These are phyloP conservation scores for Corythoichthys haematopterus DNA, from an alignment of 2,113 vertebrate genomes.

Conservation along the genomic window DNA sequence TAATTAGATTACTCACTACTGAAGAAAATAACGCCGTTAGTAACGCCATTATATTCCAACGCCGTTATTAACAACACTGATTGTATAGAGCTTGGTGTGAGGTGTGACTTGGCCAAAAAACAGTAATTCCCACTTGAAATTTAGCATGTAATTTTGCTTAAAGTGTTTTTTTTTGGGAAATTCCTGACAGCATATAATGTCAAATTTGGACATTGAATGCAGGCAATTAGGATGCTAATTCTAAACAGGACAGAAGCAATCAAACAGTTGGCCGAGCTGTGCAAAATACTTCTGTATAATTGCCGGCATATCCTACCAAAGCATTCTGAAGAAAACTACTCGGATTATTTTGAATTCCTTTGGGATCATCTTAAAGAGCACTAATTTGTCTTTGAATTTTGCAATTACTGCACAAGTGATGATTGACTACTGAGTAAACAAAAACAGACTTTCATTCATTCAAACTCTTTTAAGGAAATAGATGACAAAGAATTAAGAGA, in stretches of 20 bases:
- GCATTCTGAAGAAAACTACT: not conserved
- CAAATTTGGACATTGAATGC: not conserved
- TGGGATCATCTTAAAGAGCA: constrained; percentile 33
- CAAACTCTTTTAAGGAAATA: constrained; percentile 29
- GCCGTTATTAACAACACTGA: too few relatives aligned
- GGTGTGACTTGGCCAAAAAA: too few relatives aligned
- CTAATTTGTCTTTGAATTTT: constrained; percentile 40
- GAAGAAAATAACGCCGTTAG: too few relatives aligned
- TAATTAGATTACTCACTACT: too few relatives aligned
- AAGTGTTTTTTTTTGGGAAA: not conserved
- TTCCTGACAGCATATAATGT: not conserved
- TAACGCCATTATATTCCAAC: too few relatives aligned
- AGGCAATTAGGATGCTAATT: not conserved
- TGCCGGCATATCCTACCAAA: not conserved
- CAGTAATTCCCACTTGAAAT: too few relatives aligned
- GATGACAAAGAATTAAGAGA: constrained; percentile 23
- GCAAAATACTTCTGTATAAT: not conserved
- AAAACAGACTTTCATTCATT: constrained; percentile 35
- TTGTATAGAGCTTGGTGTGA: too few relatives aligned
- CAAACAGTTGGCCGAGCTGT: not conserved
- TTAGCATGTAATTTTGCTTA: too few relatives aligned
- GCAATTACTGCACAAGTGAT: constrained; percentile 31
- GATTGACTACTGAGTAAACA: constrained; percentile 55
- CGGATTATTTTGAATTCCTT: constrained; percentile 28
- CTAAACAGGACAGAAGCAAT: not conserved